These are phyloP conservation scores for Rhinolophus ferrumequinum DNA, from an alignment of 2,113 vertebrate genomes.

Conservation along the genomic window DNA sequence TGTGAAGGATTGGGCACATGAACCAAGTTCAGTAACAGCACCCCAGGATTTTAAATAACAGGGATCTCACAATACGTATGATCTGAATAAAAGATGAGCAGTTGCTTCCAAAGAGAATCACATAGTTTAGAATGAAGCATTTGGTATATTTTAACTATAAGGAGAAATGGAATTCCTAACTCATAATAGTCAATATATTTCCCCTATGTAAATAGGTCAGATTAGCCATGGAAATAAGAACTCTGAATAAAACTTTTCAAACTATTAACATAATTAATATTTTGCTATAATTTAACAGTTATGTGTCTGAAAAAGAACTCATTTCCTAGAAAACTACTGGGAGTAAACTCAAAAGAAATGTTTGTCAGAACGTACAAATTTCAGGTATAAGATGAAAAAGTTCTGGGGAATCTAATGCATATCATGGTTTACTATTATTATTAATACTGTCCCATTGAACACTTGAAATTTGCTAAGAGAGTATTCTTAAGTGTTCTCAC, in stretches of 20 bases:
- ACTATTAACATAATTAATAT: conserved; percentile 2
- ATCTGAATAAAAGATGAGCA: conserved; percentile 16
- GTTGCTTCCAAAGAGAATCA: background rate
- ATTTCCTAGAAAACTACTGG: too few species aligned
- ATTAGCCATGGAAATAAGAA: background rate
- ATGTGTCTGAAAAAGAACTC: background rate
- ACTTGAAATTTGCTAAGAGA: too few species aligned
- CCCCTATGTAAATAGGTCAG: background rate
- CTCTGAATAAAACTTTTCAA: conserved; percentile 15
- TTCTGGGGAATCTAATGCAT: too few species aligned
- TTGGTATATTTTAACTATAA: conserved; percentile 28
- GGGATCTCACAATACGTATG: conserved; percentile 15
- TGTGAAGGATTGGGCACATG: background rate
- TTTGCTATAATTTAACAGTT: background rate
- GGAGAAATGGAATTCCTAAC: background rate
- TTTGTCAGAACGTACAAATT: too few species aligned
- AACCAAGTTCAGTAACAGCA: background rate
- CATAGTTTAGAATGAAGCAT: conserved; percentile 6
- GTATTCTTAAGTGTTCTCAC: too few species aligned
- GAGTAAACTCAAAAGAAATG: too few species aligned
- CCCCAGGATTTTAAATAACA: background rate
- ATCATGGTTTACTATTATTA: too few species aligned
- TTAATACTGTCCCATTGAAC: too few species aligned
- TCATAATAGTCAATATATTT: background rate
- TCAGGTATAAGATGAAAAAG: too few species aligned